Evolutionary conservation across 1,140 invertebrate genomes (phyloP).

Genomic region (Schlechtendalia chinensis): DNA sequence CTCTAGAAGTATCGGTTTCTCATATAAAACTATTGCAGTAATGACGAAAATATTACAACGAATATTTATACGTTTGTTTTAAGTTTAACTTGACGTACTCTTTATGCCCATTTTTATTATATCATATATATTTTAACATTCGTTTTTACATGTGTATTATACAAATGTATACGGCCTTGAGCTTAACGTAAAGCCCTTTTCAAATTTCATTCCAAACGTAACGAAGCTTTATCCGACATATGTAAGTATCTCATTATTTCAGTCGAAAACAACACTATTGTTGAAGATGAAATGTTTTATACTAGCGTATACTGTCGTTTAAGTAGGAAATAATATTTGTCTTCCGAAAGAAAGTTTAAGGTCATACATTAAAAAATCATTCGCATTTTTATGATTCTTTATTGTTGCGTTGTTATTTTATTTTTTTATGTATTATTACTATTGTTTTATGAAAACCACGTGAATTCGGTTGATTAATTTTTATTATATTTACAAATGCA

Average conservation of each 20-base stretch:
- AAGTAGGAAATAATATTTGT: neutral
- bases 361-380: no score
- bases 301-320: neutral
- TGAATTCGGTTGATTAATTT: no score
- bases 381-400: no score
- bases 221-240: neutral
- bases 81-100: neutral
- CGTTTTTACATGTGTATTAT: neutral
- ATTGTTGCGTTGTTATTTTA: no score
- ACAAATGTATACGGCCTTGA: neutral
- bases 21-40: no score
- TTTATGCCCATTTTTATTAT: neutral
- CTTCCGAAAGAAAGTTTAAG: no score
- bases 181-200: neutral
- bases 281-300: neutral
- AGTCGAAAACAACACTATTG: conserved; percentile 13
- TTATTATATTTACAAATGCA: no score
- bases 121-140: neutral
- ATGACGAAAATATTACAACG: no score
- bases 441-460: no score
- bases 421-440: no score
- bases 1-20: no score
- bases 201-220: neutral
- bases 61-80: no score
- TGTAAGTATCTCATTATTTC: conserved; percentile 22